Base-by-base conservation (phyloP, 2,888 invertebrate species). In the Luperina testacea region DNA sequence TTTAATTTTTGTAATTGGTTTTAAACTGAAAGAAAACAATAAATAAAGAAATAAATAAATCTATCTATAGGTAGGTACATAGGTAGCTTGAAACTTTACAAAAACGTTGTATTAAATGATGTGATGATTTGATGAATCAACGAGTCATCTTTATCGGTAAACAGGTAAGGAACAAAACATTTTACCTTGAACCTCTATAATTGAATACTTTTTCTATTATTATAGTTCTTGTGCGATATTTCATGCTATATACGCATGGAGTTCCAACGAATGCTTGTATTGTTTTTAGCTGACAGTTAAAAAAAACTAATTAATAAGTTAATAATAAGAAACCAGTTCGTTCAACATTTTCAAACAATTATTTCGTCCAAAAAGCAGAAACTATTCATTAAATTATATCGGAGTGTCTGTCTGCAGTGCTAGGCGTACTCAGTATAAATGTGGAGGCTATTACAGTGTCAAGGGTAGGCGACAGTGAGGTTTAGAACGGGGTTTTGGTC, bases 391-490 rank as follows among this genome's bases (percentile, higher is more conserved):
- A 70, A 81, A 75, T 85, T 32, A 81, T 76, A 80, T 59, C 42
- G 38, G 42, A 64, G 32, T 78, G 75, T 80, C 78, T 65, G 73
- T 78, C 77, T 69, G 76, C 78, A 72, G 78, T 74, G 78, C 80
- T 63, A 17, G 7, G 65, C 8, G 67, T 68, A 76, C 67, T 80
- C 77, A 81, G 87, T 85, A 82, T 81, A 88, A 90, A 90, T 87
- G 84, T 82, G 82, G 88, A 87, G 88, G 89, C 87, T 87, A 91
- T 92, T 90, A 91, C 85, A 78, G 81, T 90, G 92, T 90, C 91
- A 89, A 89, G 90, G 87, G 86, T 89, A 90, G 87, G 86, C 84
- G 92, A 91, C 92, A 90, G 90, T 88, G 87, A 88, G 89, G 91
- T 88, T 92, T 91, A 90, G 86, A 89, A 78, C 77, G 81, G 88